Evolutionary conservation across 2,888 invertebrate genomes (phyloP), one percentile per base, ranked within the genome.

Genomic region (Gasteruption jaculator): DNA sequence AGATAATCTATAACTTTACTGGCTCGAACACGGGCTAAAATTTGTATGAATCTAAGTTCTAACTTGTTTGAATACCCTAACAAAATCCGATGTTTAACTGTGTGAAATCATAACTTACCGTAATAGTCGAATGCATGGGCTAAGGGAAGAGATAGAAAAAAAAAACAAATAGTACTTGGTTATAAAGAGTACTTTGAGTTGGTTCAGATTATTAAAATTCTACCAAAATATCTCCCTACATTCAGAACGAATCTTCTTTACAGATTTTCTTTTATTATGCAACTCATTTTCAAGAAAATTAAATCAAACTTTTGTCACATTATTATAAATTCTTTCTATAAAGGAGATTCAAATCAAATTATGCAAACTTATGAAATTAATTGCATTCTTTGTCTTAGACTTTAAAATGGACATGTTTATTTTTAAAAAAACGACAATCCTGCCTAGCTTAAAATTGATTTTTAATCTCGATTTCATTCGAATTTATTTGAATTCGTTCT

Each of bases 121-220:
- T 94, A 94, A 80, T 94, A 94, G 81, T 93, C 94, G 82, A 93
- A 90, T 74, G 92, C 90, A 84, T 91, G 92, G 79, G 92, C 93
- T 91, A 63, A 67, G 61, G 61, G 64, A 61, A 68, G 61, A 63
- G n/a, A n/a, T n/a, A n/a, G 62, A 67, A 63, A 69, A 65, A 69
- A n/a, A 62, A 67, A 63, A 69, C 64, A 69, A 70, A 69, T 64
- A 64, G 61, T 57, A 65, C 59, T 64, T 65, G 63, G 63, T 68
- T 65, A 65, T 58, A 61, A 60, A 61, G n/a, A n/a, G n/a, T n/a
- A n/a, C n/a, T n/a, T n/a, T n/a, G n/a, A n/a, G n/a, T n/a, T n/a
- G n/a, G n/a, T n/a, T n/a, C n/a, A n/a, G n/a, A n/a, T n/a, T n/a
- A n/a, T 48, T 52, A 57, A 20, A n/a, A 29, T n/a, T 31, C 4